Percentiles rank a stretch among this genome's conserved stretches.
Conservation (phyloP, 2,113 vertebrate species). For the Tylochromis polylepis region DNA sequence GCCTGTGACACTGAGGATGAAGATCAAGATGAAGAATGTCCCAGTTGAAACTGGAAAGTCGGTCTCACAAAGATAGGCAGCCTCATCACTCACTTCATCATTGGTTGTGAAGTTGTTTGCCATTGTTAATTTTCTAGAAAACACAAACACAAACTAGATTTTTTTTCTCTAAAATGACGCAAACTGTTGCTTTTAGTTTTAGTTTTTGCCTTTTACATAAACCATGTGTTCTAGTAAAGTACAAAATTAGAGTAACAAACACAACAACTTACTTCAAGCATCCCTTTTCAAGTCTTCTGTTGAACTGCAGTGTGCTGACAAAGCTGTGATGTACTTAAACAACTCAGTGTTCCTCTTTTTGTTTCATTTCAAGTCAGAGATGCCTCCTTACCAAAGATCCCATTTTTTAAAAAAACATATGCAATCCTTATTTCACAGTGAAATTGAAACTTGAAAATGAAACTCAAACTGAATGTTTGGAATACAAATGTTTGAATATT, state of each 20-base stretch:
- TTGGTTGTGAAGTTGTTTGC: not conserved
- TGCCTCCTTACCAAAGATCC: not conserved
- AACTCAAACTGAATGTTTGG: not conserved
- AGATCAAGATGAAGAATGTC: constrained; percentile 29
- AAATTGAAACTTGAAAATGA: not conserved
- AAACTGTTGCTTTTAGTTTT: not conserved
- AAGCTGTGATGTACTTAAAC: not conserved
- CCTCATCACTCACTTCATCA: fast-evolving
- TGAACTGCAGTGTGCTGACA: not conserved
- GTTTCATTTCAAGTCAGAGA: not conserved
- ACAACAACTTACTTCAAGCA: not conserved
- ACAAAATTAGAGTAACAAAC: not conserved
- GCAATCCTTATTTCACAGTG: not conserved
- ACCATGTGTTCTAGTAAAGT: not conserved
- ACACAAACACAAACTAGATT: not conserved
- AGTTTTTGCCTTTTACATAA: not conserved
- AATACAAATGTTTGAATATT: not conserved
- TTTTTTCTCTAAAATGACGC: not conserved
- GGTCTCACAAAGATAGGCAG: not conserved
- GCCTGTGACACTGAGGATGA: constrained; percentile 42
- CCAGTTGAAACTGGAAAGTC: not conserved
- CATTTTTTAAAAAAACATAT: not conserved
- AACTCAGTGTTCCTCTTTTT: not conserved
- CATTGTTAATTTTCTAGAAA: not conserved
- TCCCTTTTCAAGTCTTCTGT: not conserved